Base-by-base conservation (phyloP, 2,888 invertebrate species). In the Anticlea derivata region DNA sequence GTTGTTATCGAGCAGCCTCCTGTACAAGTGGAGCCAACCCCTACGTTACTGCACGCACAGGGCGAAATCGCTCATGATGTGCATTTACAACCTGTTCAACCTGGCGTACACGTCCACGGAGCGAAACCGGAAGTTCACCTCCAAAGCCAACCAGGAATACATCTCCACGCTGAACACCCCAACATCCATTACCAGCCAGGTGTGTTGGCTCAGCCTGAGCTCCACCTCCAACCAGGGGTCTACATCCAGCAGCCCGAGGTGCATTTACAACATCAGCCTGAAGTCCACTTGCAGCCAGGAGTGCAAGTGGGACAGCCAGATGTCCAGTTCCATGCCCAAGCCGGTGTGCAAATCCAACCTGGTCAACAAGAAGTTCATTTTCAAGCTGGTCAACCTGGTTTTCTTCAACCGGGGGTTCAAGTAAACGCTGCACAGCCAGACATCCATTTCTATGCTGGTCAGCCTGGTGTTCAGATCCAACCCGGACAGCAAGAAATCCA, bases 1-100 rank as follows among this genome's bases (percentile, higher is more conserved):
- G 69, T 78, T 0, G 65, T 79, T 1, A 48, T 72, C 6, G 78
- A 78, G 35, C 78, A 78, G 1, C 73, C 69, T 1, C 61, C 68
- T 11, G 57, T 73, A 0, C 68, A 62, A 6, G 59, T 79, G 1
- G 74, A 78, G 12, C 78, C 73, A 5, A 67, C 70, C 1, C 68
- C 68, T 1, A 53, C 69, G 7, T 23, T 68, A 0, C 45, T 75
- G 6, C 73, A 70, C 26, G 68, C 45, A 1, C 49, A 49, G 11
- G 30, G 35, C 0, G 49, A 31, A n/a, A 8, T 41, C 7, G 33
- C 34, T 29, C 72, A 70, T 7, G 73, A 48, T 30, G 40, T 68
- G 12, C 66, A 72, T 38, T 37, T 68, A 5, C 66, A 69, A 33
- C 58, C 65, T 6, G 50, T 50, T 1, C 65, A 62, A 5, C 61